phyloP scores from a whole-genome alignment of 2,113 vertebrate genomes.

The Sitta europaea region DNA sequence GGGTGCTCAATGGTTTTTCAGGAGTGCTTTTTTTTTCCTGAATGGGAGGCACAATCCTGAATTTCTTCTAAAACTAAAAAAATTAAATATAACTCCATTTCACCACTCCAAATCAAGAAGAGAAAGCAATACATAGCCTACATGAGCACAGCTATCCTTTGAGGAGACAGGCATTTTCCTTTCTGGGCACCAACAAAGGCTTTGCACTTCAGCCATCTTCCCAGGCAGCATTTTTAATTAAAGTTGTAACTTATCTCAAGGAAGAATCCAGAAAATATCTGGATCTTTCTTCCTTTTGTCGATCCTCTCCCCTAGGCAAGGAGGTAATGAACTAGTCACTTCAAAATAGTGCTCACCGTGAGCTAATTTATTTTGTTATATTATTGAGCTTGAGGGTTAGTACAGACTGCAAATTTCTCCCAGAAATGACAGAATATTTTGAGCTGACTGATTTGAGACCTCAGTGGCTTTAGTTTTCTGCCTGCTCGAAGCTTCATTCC shows the following conservation, averaged over 20 bases:
- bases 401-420: not conserved
- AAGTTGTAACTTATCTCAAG: not conserved
- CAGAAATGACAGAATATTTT: not conserved
- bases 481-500: not conserved
- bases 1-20: not conserved
- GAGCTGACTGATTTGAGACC: not conserved
- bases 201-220: not conserved
- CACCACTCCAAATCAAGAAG: not conserved
- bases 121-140: not conserved
- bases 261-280: constrained; percentile 28
- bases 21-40: not conserved
- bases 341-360: not conserved
- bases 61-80: not conserved
- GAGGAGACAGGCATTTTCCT: not conserved
- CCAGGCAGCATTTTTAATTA: constrained; percentile 14
- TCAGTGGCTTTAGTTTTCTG: not conserved
- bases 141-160: not conserved
- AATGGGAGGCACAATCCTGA: not conserved
- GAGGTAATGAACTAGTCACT: constrained; percentile 4
- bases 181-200: not conserved
- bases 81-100: not conserved
- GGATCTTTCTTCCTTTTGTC: not conserved
- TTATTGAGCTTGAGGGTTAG: not conserved
- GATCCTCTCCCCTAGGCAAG: not conserved
- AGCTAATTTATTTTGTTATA: not conserved